These are phyloP conservation scores for Pipra filicauda DNA, from an alignment of 2,113 vertebrate genomes.

Conservation along the genomic window DNA sequence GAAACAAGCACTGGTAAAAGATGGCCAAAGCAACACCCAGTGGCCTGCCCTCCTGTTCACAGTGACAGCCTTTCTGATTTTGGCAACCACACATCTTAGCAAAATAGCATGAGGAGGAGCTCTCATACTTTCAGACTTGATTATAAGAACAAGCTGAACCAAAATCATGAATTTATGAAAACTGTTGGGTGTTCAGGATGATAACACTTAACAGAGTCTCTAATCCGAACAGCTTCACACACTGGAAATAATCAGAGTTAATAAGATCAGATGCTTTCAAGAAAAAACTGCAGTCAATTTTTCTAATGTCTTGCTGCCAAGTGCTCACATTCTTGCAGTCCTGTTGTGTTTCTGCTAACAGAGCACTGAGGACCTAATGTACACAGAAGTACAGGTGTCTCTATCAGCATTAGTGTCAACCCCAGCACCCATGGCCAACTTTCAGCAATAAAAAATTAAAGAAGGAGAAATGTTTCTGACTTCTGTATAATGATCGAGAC, in stretches of 20 bases:
- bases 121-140: background rate
- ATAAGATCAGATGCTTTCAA: background rate
- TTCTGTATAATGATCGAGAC: background rate
- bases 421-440: too few species aligned
- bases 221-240: background rate
- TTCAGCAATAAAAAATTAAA: background rate
- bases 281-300: background rate
- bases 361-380: background rate
- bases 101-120: background rate
- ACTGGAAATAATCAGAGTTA: background rate
- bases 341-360: background rate
- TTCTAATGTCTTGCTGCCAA: background rate
- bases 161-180: background rate
- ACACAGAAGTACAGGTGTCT: too few species aligned
- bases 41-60: background rate
- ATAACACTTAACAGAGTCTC: background rate
- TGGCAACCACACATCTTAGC: too few species aligned
- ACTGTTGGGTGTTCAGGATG: background rate
- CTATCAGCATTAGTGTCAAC: background rate
- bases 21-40: background rate
- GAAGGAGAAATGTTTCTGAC: background rate
- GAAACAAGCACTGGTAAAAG: background rate
- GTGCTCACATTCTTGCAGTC: background rate
- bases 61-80: background rate
- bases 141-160: background rate